These are phyloP conservation scores for Hypothenemus hampei DNA, from an alignment of 1,140 invertebrate species.

Conservation along the genomic window DNA sequence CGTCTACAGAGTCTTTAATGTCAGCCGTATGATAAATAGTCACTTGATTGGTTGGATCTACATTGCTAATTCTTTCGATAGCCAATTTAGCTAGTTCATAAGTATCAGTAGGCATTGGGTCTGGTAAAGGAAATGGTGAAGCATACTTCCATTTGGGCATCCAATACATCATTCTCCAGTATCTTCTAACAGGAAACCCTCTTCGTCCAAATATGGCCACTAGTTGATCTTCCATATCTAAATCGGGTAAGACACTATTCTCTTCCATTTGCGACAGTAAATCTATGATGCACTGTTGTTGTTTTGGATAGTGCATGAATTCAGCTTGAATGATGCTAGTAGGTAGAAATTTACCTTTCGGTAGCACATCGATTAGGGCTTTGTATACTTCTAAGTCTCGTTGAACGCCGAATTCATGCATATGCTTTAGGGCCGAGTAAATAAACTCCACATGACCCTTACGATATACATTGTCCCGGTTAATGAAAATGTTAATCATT, in stretches of 20 bases:
- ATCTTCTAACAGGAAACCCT: slow-evolving; percentile 75
- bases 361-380: slow-evolving; percentile 82
- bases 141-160: slow-evolving; percentile 93
- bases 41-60: slow-evolving; percentile 74
- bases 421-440: slow-evolving; percentile 75
- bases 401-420: slow-evolving; percentile 87
- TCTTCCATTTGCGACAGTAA: slow-evolving; percentile 87
- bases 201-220: slow-evolving; percentile 77
- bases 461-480: slow-evolving; percentile 53
- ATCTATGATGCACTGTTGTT: slow-evolving; percentile 87
- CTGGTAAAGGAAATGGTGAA: slow-evolving; percentile 84
- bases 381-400: slow-evolving; percentile 92
- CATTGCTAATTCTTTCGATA: slow-evolving; percentile 76
- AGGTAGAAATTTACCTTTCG: slow-evolving; percentile 85
- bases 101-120: slow-evolving; percentile 65
- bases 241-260: slow-evolving; percentile 86
- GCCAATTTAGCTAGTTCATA: slow-evolving; percentile 81
- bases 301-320: slow-evolving; percentile 89
- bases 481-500: slow-evolving; percentile 67
- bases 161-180: slow-evolving; percentile 95
- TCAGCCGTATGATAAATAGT: slow-evolving; percentile 65
- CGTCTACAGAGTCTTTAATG: slow-evolving; percentile 71
- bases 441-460: slow-evolving; percentile 92
- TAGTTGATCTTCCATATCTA: slow-evolving; percentile 78
- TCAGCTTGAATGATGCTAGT: slow-evolving; percentile 76